Base-by-base conservation (phyloP, 2,797 vertebrate genomes). In the Dendrocincla fuliginosa region DNA sequence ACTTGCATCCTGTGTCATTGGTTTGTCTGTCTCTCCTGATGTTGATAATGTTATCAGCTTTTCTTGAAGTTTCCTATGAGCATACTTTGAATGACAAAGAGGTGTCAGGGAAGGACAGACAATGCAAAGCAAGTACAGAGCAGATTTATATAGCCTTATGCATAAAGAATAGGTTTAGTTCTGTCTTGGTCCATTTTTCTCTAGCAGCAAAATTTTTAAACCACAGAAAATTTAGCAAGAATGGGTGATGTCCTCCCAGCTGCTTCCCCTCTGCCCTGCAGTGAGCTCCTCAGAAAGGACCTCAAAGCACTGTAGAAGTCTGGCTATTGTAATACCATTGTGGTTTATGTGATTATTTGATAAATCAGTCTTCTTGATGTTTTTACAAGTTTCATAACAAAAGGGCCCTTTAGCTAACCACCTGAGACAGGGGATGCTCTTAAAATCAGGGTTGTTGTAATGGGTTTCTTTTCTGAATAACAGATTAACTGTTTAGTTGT, bases 1-100 rank as follows among this genome's bases (percentile, higher is more conserved):
- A 35, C 70, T 93, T 68, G 30, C 7, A 63, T 74, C 68, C 67
- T 88, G 30, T 89, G 93, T 77, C 92, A 76, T 39, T 90, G 82
- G 89, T 91, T 76, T 89, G 74, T 90, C 90, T 95, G 65, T 75
- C 85, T 94, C 91, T 85, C 75, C 89, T 87, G 90, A 92, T 89
- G 88, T 67, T 90, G 84, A 87, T 90, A 91, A 87, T 64, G 67
- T 90, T 96, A 90, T 70, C 86, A 93, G 76, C 84, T 86, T 90
- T 50, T 87, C 92, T 86, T 52, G 42, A 82, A 91, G 61, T 35
- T 90, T 90, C 64, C 77, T 95, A 10, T 64, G 46, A 93, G 60
- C 77, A 65, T 68, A 76, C 28, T 86, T 79, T 88, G 87, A 95
- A 95, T 93, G 67, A 91, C 63, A 90, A 94, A 89, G 73, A 46